These are phyloP conservation scores for Mayetiola destructor DNA, from an alignment of 2,888 invertebrate species.

Conservation along the genomic window DNA sequence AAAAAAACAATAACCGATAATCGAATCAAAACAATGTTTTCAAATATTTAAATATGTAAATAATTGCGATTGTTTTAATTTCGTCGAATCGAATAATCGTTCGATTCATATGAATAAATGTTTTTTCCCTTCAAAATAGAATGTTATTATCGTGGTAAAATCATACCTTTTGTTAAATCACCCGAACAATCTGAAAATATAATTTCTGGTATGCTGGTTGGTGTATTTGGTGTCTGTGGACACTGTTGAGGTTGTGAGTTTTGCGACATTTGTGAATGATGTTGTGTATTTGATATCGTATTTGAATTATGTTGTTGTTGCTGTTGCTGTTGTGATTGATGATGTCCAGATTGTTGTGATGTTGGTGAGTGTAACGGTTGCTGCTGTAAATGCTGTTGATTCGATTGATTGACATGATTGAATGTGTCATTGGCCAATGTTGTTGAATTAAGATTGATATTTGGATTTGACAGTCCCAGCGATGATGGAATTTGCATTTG, in stretches of 20 bases:
- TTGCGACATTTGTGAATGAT: neutral
- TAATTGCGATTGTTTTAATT: no score
- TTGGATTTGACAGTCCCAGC: neutral
- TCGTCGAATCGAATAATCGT: no score
- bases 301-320: slow-evolving; percentile 2
- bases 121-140: no score
- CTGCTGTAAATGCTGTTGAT: neutral
- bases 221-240: slow-evolving; percentile 37
- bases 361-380: neutral
- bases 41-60: no score
- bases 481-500: slow-evolving; percentile 7
- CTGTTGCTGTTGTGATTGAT: neutral
- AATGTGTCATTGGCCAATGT: neutral
- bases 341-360: neutral
- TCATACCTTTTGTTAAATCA: slow-evolving; percentile 17
- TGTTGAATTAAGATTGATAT: slow-evolving; percentile 4
- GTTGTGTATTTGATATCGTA: neutral
- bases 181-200: slow-evolving; percentile 44
- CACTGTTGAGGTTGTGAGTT: slow-evolving; percentile 17
- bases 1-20: no score
- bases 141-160: no score
- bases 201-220: slow-evolving; percentile 66
- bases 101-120: no score
- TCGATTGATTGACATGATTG: neutral
- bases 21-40: no score